Evolutionary conservation across 2,888 invertebrate species (phyloP).

Genomic region (Sepiola atlantica): DNA sequence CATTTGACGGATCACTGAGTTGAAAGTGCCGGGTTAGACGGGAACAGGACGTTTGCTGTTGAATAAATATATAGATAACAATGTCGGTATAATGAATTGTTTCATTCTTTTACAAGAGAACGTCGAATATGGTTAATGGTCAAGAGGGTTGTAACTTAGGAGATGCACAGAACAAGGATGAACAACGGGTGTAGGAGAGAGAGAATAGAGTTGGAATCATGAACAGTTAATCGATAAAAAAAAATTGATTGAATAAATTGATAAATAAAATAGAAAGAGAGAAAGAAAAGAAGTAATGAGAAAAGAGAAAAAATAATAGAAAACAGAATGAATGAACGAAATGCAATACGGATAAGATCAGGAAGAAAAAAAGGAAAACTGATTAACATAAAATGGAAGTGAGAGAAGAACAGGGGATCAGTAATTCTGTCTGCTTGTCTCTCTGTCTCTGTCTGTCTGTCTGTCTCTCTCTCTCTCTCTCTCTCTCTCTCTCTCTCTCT

Average conservation of each 20-base stretch:
- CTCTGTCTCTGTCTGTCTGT: too few relatives aligned
- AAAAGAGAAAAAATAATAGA: not conserved
- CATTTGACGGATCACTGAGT: slow-evolving; percentile 32
- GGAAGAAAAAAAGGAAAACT: not conserved
- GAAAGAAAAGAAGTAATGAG: not conserved
- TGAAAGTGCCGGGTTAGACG: not conserved
- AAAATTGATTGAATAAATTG: too few relatives aligned
- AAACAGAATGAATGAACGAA: not conserved
- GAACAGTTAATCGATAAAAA: too few relatives aligned
- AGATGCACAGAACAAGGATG: not conserved
- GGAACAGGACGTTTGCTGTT: not conserved
- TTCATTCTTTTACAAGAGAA: not conserved
- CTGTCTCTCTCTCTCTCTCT: too few relatives aligned
- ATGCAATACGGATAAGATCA: not conserved
- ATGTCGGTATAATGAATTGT: not conserved
- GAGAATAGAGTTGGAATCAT: not conserved
- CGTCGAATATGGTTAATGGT: not conserved
- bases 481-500: too few relatives aligned
- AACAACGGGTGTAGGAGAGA: not conserved
- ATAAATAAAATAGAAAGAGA: not conserved
- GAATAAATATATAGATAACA: not conserved
- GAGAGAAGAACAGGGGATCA: not conserved
- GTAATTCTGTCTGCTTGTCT: too few relatives aligned
- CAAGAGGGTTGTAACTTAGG: not conserved
- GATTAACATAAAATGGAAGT: not conserved